These are phyloP conservation scores for Drosophila anomalata DNA, from an alignment of 2,888 invertebrate species.

Conservation along the genomic window DNA sequence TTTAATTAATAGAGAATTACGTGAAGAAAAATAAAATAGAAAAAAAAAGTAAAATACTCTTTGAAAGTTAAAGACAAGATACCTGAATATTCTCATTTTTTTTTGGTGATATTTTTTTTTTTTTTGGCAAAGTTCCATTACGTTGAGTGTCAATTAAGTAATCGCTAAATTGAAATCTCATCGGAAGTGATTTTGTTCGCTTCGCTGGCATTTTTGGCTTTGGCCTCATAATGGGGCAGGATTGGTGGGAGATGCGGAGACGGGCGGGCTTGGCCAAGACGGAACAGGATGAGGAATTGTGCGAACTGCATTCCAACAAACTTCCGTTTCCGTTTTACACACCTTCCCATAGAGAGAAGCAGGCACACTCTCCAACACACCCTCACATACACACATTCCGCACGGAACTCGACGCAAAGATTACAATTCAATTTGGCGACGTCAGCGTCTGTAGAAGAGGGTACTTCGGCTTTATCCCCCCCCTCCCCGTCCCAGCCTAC, in stretches of 20 bases:
- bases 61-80: conserved; percentile 21
- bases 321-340: conserved; percentile 66
- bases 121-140: conserved; percentile 61
- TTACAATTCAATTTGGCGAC: conserved; percentile 72
- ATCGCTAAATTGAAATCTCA: conserved; percentile 77
- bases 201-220: conserved; percentile 52
- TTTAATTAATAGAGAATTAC: conserved; percentile 34
- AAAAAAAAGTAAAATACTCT: background rate
- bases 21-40: background rate
- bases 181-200: conserved; percentile 69
- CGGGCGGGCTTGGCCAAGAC: background rate
- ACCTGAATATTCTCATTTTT: conserved; percentile 21
- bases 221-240: conserved; percentile 46
- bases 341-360: conserved; percentile 17
- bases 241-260: background rate
- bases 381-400: conserved; percentile 14
- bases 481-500: background rate
- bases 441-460: conserved; percentile 41
- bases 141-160: conserved; percentile 77
- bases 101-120: background rate
- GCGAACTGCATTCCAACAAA: conserved; percentile 68
- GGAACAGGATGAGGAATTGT: conserved; percentile 35
- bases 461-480: background rate
- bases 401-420: conserved; percentile 27
- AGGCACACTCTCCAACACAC: background rate